Evolutionary conservation across 2,113 vertebrate species (phyloP), one percentile per base, ranked within the genome.

Genomic region (Chaenocephalus aceratus): DNA sequence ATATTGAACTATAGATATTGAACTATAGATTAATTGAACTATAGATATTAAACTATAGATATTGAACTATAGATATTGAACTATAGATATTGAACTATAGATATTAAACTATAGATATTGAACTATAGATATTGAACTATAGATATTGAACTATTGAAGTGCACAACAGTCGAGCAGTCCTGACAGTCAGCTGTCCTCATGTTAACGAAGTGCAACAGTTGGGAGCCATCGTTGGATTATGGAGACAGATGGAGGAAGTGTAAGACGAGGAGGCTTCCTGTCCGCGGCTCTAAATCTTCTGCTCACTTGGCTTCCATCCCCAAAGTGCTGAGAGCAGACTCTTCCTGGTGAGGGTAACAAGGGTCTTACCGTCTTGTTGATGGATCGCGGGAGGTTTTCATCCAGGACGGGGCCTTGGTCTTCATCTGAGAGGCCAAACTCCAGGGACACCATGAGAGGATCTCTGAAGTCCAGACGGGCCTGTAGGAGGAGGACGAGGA

Each of bases 361-460:
- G 12, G 21, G 51, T n/a, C 96, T 96, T 95, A 99, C 98, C 26
- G 95, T 97, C 93, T 96, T 96, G 84, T 96, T 96, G 75, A 97
- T 71, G 80, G 96, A 94, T 63, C 93, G 97, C 34, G 96, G 97
- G 54, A 97, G 75, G 36, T 89, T 90, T 67, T 91, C 96, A 68
- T 98, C 97, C 78, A 99, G 93, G 63, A 98, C 94, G 0, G 98
- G 97, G 5, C 98, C 98, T 34, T 93, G 83, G 78, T 98, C 97
- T 73, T 96, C 94, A 73, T 97, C 90, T 18, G 91, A 95, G 16
- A 97, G 94, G 77, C 95, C 96, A 87, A 99, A 99, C 74, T 97
- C 94, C 86, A 99, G 81, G 62, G 95, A 96, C 82, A 99, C 91
- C 91, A 97, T 95, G 73, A 99, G 94, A 0, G 97, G 96, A 74